phyloP scores from a whole-genome alignment of 2,113 vertebrate genomes.

The Dipodomys stephensi region DNA sequence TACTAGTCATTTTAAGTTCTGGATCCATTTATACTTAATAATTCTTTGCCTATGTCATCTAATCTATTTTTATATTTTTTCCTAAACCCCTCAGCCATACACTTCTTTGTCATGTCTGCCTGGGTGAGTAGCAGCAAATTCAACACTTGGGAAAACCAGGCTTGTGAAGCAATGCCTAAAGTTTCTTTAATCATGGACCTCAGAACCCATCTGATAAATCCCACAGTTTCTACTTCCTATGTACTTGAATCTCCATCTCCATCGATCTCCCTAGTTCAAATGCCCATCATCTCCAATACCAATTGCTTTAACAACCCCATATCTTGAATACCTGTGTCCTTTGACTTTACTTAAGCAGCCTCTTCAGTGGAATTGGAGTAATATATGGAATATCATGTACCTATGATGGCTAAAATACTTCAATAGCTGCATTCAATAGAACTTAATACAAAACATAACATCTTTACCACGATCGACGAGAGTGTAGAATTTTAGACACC shows the following conservation, averaged over 20 bases:
- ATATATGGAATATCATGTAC: neutral
- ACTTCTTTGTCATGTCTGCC: neutral
- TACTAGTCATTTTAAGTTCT: neutral
- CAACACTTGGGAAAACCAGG: neutral
- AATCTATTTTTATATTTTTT: neutral
- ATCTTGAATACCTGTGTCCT: neutral
- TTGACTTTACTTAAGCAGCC: neutral
- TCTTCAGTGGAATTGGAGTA: neutral
- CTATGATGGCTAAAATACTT: neutral
- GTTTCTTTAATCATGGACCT: neutral
- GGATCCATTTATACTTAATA: neutral
- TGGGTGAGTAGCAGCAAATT: neutral
- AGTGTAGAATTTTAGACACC: neutral
- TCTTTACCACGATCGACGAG: neutral
- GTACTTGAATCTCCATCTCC: neutral
- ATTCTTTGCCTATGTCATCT: neutral
- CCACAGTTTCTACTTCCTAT: neutral
- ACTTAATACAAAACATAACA: slow-evolving; percentile 34
- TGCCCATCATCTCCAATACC: neutral
- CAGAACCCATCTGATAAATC: neutral
- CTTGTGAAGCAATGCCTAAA: neutral
- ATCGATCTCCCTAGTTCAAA: neutral
- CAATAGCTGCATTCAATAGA: neutral
- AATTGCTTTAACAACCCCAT: neutral
- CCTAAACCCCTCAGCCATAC: too few species aligned